Evolutionary conservation across 2,888 invertebrate species (phyloP).

Genomic region (Amblyjoppa proteus): DNA sequence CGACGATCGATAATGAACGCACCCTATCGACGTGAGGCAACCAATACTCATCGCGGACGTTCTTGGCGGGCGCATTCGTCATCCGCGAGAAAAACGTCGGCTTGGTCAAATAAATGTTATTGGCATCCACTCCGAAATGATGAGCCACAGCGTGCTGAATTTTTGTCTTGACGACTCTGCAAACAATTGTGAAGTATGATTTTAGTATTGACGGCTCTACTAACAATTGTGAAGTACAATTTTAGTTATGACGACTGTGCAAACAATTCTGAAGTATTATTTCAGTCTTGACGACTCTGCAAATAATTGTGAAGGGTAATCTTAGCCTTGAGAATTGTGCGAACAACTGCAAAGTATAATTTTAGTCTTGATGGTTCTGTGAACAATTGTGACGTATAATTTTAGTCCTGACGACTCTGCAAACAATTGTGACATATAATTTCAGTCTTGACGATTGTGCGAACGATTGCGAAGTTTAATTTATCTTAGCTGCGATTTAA

Average conservation of each 20-base stretch:
- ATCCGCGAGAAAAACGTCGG: constrained; percentile 96
- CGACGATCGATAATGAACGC: constrained; percentile 67
- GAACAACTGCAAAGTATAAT: no score
- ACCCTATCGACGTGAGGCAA: constrained; percentile 95
- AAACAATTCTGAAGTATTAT: no score
- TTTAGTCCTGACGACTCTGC: no score
- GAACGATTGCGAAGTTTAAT: background rate
- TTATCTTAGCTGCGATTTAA: background rate
- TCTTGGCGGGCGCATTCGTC: constrained; percentile 89
- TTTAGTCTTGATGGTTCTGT: no score
- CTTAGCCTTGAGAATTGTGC: no score
- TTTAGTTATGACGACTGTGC: no score
- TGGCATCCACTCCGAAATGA: constrained; percentile 90
- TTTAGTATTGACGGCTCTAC: background rate
- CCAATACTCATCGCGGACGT: constrained; percentile 95
- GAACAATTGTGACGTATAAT: no score
- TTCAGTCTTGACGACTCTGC: no score
- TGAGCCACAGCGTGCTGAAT: constrained; percentile 92
- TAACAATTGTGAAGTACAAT: background rate
- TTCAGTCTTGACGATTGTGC: no score
- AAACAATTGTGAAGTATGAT: constrained; percentile 48
- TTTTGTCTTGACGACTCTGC: constrained; percentile 89
- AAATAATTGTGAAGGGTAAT: no score
- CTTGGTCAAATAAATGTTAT: constrained; percentile 91
- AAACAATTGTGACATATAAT: no score